Conservation (phyloP, 2,113 vertebrate species). For the Pyrgilauda ruficollis region DNA sequence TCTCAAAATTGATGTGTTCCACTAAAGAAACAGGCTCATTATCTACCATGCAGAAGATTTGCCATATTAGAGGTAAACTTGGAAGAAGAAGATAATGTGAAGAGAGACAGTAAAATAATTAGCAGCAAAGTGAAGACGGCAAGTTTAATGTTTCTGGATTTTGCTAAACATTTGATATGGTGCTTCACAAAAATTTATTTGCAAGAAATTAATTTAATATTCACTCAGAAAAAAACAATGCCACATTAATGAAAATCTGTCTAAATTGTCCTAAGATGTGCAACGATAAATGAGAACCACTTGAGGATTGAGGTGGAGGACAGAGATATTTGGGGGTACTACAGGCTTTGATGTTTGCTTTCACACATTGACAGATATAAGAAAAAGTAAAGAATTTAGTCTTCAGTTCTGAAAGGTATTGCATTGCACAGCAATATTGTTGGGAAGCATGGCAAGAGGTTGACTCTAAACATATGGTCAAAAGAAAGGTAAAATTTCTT, state of each 20-base stretch:
- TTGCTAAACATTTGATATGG: not conserved
- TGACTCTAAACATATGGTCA: not conserved
- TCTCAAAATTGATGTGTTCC: conserved; percentile 43
- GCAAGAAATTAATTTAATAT: not conserved
- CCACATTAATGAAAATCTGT: not conserved
- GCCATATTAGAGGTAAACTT: not conserved
- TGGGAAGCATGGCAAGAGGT: not conserved
- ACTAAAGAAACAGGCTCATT: not conserved
- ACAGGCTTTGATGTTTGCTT: not conserved
- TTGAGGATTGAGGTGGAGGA: not conserved
- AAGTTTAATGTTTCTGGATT: not conserved
- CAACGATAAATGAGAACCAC: not conserved
- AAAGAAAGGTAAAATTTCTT: not conserved
- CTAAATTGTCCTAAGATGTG: not conserved
- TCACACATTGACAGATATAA: not conserved
- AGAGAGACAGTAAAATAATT: not conserved
- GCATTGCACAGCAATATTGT: not conserved
- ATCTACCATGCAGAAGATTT: not conserved
- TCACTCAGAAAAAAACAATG: not conserved
- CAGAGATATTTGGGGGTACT: not conserved
- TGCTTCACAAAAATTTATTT: not conserved
- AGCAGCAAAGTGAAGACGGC: not conserved
- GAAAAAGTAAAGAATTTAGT: not conserved
- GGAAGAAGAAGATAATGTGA: not conserved
- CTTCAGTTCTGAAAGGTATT: not conserved